Evolutionary conservation across 1,140 invertebrate species (phyloP), one percentile per base, ranked within the genome.

Genomic region (Diuraphis noxia): DNA sequence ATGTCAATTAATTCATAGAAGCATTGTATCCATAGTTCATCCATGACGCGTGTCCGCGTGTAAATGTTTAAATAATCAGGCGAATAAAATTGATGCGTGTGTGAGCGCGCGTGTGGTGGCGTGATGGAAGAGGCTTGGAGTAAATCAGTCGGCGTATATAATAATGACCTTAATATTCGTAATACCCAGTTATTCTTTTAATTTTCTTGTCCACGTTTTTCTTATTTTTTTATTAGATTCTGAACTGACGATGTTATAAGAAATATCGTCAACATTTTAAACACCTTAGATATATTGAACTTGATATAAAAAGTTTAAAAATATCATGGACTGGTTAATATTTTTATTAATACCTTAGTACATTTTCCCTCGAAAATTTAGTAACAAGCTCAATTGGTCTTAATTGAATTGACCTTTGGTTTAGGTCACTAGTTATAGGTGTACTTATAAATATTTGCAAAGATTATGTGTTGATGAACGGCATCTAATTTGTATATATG

Each of bases 41-140:
- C 89, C 89, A 91, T 91, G 89, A 91, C 89, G 89, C 89, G 77
- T 36, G 77, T 82, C 34, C 89, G 77, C 77, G 89, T 82, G 43
- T 46, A 52, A 91, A 91, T 91, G 89, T 81, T 77, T 49, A 82
- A 49, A 43, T 79, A 79, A 91, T 91, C 41, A 43, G 77, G 34
- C 89, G 77, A 1, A 25, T 46, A 91, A 56, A 40, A 88, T 63
- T 88, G 52, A 63, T 41, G 34, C 77, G 77, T 8, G 77, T 8
- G 63, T 21, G 43, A 90, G 43, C 41, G 77, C 89, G 86, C 40
- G 41, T 52, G 43, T 46, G 34, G 34, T 91, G 89, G 89, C 89
- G 89, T 91, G 89, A 91, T 91, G 36, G 23, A 52, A 82, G 23
- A 79, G 88, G 41, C 46, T 90, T 90, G 36, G 56, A 82, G 77